Conservation (phyloP, 2,113 vertebrate genomes). For the Orthonyx spaldingii region DNA sequence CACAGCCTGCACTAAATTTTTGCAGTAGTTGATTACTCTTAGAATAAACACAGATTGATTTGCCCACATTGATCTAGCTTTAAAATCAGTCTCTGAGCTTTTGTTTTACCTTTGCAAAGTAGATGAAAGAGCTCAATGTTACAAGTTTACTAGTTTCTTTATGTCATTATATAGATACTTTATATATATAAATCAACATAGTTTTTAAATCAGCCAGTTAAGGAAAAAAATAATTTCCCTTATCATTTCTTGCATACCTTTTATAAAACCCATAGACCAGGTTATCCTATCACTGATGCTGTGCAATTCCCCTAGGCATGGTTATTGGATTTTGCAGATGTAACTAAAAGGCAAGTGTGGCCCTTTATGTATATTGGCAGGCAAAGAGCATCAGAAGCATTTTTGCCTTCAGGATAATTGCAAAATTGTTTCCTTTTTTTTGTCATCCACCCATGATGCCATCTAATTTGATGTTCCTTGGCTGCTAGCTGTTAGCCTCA, state of each 20-base stretch:
- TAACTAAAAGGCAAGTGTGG: background rate
- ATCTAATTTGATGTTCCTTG: constrained; percentile 55
- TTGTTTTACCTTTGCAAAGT: background rate
- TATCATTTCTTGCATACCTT: background rate
- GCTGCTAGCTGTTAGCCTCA: constrained; percentile 47
- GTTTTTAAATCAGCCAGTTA: background rate
- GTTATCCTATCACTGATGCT: background rate
- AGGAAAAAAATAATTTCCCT: background rate
- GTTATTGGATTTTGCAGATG: background rate
- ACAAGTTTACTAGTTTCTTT: background rate
- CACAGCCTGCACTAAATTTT: background rate
- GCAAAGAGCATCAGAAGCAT: background rate
- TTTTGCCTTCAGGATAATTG: constrained; percentile 20
- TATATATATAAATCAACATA: background rate
- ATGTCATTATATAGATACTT: background rate
- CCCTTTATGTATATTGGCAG: background rate
- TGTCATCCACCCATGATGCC: constrained; percentile 37
- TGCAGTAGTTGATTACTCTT: background rate
- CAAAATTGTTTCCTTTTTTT: constrained; percentile 27
- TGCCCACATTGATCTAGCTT: background rate
- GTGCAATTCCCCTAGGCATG: background rate
- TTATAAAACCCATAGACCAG: background rate
- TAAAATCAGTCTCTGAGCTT: background rate
- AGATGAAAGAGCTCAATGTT: background rate
- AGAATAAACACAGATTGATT: background rate